phyloP scores from a whole-genome alignment of 2,113 vertebrate species.

The Ceyx margarethae region DNA sequence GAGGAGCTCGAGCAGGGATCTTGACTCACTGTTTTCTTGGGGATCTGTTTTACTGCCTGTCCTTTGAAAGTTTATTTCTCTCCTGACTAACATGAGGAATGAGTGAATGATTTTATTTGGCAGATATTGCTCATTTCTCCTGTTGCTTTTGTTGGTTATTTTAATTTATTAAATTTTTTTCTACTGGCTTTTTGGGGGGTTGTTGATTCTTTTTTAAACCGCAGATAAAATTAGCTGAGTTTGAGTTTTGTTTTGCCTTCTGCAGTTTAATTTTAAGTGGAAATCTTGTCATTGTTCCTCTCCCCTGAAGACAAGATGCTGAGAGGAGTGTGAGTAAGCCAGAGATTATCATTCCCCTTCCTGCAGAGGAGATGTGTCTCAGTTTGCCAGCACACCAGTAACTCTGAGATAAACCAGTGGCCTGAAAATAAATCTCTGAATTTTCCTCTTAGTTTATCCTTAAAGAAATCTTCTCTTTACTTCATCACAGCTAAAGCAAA shows the following conservation, averaged over 20 bases:
- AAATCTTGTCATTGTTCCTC: conserved; percentile 15
- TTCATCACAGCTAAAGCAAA: neutral
- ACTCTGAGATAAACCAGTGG: neutral
- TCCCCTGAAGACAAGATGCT: neutral
- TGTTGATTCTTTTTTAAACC: conserved; percentile 27
- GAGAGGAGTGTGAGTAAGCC: neutral
- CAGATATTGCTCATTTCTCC: conserved; percentile 51
- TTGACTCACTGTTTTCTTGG: neutral
- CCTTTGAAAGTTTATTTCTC: conserved; percentile 8
- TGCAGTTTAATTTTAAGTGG: conserved; percentile 20
- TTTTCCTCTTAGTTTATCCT: neutral
- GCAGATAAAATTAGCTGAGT: conserved; percentile 48
- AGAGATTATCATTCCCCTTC: neutral
- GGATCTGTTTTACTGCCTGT: neutral
- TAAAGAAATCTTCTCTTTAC: neutral
- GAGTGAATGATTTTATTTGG: conserved; percentile 31
- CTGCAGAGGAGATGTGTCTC: neutral
- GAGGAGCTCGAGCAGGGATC: neutral
- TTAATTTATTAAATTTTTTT: neutral
- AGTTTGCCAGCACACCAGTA: neutral
- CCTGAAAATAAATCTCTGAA: neutral
- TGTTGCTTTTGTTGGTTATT: neutral
- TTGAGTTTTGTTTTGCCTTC: conserved; percentile 13
- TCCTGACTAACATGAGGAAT: conserved; percentile 14
- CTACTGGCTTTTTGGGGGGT: neutral